Evolutionary conservation across 2,888 invertebrate genomes (phyloP).

Genomic region (Tetranychus truncatus): DNA sequence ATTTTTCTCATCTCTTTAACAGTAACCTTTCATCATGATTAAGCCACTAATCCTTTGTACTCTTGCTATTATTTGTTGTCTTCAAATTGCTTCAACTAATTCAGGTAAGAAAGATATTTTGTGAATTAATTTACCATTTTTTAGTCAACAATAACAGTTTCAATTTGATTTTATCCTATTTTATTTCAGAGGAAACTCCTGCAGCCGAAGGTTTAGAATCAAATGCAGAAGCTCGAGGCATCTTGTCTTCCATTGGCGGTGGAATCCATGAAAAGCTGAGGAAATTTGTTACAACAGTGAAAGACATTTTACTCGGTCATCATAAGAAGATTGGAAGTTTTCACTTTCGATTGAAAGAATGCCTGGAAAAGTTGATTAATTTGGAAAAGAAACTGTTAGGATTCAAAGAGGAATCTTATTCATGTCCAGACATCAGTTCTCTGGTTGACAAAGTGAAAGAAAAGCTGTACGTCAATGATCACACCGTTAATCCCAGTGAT

Average conservation of each 20-base stretch:
- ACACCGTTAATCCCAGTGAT: neutral
- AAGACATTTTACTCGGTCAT: neutral
- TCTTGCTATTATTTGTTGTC: neutral
- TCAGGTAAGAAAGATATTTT: neutral
- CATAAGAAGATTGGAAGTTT: neutral
- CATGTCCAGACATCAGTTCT: neutral
- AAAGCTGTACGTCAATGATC: neutral
- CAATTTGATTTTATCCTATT: no score
- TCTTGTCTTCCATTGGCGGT: neutral
- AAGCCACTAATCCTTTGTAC: no score
- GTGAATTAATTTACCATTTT: no score
- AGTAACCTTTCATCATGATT: neutral
- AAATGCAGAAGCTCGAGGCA: neutral
- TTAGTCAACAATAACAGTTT: no score
- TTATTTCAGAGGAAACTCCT: neutral
- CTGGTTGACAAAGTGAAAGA: slow-evolving; percentile 5
- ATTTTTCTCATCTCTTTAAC: no score
- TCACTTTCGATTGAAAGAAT: neutral
- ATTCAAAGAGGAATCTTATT: neutral
- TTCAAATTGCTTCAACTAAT: neutral
- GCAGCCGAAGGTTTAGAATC: neutral
- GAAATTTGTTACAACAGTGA: neutral
- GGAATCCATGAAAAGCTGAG: neutral
- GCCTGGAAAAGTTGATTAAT: neutral
- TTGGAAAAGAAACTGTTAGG: neutral